Evolutionary conservation across 2,888 invertebrate species (phyloP), one percentile per base, ranked within the genome.

Genomic region (Morinoia aosen): DNA sequence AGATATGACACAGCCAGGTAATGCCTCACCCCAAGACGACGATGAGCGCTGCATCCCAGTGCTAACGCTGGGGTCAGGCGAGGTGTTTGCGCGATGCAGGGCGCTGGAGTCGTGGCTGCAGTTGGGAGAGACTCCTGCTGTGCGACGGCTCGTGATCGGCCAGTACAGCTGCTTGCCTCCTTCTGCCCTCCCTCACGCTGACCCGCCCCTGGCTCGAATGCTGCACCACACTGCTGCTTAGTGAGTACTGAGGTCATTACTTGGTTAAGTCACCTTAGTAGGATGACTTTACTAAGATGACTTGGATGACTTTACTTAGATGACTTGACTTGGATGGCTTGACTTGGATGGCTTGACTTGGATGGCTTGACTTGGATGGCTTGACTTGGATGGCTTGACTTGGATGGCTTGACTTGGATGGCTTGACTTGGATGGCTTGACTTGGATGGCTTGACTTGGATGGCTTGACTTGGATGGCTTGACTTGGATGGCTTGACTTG

Each of bases 61-160:
- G 8, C 48, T 96, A 14, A 88, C 96, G 56, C 94, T 96, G 7
- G 95, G 95, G 61, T 95, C 96, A 39, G 96, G 96, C 56, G 96
- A 96, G 88, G 96, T 96, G 25, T 96, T 96, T 88, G 95, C 95
- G 14, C 93, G 96, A 19, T 96, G 96, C 88, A 91, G 94, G 57
- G 95, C 96, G 12, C 95, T 96, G 57, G 96, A 96, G 58, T 95
- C 95, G 7, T 96, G 96, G 96, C 48, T 96, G 58, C 64, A 96
- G 61, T 64, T 96, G 16, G 96, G 96, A n/a, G 64, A 58, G n/a
- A 95, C 61, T 2, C 58, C 61, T 0, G 58, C 95, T 33, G 64
- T 91, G 57, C 95, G 58, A n/a, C 88, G 94, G n/a, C 57, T 94
- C 95, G 58, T 95, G 56, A 48, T 88, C 61, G 8, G 56, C 61